Conservation (phyloP, 2,888 invertebrate genomes). For the Prenolepis imparis region DNA sequence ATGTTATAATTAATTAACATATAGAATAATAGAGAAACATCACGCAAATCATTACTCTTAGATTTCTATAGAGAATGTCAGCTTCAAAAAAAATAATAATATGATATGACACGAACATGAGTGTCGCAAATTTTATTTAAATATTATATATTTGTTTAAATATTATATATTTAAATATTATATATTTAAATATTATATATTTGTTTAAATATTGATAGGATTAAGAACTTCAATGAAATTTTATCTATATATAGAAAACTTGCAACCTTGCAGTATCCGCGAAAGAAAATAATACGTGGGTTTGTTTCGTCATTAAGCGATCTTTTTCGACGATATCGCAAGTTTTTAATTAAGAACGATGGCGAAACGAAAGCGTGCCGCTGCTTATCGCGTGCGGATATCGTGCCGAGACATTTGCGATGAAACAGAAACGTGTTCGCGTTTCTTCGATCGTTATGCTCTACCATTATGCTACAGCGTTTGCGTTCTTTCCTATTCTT, state of each 20-base stretch:
- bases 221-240: neutral
- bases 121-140: too few relatives aligned
- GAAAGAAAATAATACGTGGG: neutral
- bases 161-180: too few relatives aligned
- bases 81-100: too few relatives aligned
- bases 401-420: neutral
- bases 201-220: neutral
- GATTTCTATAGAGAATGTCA: too few relatives aligned
- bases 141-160: too few relatives aligned
- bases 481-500: too few relatives aligned
- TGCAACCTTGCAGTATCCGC: slow-evolving; percentile 5
- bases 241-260: neutral
- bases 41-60: too few relatives aligned
- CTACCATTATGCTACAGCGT: neutral
- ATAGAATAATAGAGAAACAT: too few relatives aligned
- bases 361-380: neutral
- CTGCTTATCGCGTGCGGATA: neutral
- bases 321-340: neutral
- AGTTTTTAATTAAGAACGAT: slow-evolving; percentile 30
- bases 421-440: neutral
- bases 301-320: slow-evolving; percentile 2
- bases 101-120: neutral
- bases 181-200: too few relatives aligned
- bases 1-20: neutral
- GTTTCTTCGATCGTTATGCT: neutral